Conservation (phyloP, 2,888 invertebrate genomes). For the Pyrrhia umbra region DNA sequence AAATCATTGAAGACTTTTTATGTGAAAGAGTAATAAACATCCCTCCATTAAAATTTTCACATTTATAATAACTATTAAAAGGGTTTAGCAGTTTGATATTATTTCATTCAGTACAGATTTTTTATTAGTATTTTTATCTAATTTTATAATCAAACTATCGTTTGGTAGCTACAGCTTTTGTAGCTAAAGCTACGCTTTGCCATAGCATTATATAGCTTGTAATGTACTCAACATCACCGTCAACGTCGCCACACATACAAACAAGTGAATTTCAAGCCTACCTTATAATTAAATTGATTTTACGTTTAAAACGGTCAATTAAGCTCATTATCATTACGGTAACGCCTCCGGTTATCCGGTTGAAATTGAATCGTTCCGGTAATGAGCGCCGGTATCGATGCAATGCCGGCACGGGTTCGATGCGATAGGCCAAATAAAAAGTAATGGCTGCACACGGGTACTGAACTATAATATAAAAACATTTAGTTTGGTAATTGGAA, state of each 20-base stretch:
- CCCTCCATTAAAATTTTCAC: too few species aligned
- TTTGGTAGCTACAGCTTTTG: not conserved
- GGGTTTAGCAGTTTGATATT: too few species aligned
- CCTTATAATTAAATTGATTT: slow-evolving; percentile 56
- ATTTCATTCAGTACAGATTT: too few species aligned
- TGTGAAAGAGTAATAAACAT: too few species aligned
- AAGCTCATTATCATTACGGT: slow-evolving; percentile 70
- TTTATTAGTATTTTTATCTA: too few species aligned
- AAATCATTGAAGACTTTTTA: too few species aligned
- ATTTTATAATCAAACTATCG: not conserved
- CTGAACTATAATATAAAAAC: slow-evolving; percentile 41
- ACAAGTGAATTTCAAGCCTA: slow-evolving; percentile 26
- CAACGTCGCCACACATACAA: slow-evolving; percentile 14
- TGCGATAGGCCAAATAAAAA: slow-evolving; percentile 69
- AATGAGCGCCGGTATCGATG: slow-evolving; percentile 73
- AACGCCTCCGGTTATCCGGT: slow-evolving; percentile 66
- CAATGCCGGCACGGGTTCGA: slow-evolving; percentile 60
- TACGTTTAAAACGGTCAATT: slow-evolving; percentile 60
- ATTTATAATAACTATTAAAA: too few species aligned
- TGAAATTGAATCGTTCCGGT: slow-evolving; percentile 75
- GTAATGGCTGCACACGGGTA: slow-evolving; percentile 54
- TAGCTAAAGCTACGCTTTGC: not conserved
- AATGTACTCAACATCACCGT: not conserved
- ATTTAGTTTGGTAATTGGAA: slow-evolving; percentile 52
- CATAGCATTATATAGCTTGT: not conserved